Evolutionary conservation across 2,113 vertebrate species (phyloP).

Genomic region (Apodemus sylvaticus): DNA sequence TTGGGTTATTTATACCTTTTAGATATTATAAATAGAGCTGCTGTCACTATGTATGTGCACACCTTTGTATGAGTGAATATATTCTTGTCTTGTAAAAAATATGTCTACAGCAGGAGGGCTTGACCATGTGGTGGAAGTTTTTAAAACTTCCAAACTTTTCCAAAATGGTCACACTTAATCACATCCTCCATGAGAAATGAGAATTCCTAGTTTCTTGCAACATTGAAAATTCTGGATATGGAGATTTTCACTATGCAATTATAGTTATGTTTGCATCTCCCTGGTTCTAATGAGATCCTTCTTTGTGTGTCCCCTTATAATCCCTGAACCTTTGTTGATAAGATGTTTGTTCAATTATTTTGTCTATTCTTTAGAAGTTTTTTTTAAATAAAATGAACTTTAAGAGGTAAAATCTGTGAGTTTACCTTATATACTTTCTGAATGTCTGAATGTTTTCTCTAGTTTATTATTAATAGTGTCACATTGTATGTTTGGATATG

Average conservation of each 20-base stretch:
- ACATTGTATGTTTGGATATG: neutral
- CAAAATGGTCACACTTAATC: neutral
- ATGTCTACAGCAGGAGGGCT: neutral
- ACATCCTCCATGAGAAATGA: neutral
- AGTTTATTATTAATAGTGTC: neutral
- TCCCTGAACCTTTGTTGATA: neutral
- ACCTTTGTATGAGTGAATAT: neutral
- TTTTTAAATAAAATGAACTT: neutral
- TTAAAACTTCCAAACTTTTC: neutral
- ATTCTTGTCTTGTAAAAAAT: neutral
- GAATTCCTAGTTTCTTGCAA: neutral
- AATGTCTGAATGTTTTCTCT: neutral
- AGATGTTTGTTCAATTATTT: constrained; percentile 22
- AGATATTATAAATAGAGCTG: neutral
- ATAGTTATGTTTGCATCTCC: neutral
- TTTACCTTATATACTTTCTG: neutral
- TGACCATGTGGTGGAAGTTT: neutral
- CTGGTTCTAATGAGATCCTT: neutral
- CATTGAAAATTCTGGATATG: neutral
- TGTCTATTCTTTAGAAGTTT: neutral
- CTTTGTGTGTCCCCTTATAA: neutral
- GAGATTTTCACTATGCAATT: neutral
- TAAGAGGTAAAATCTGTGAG: neutral
- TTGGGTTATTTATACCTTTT: neutral
- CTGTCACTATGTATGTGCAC: neutral